Evolutionary conservation across 2,888 invertebrate genomes (phyloP), one percentile per base, ranked within the genome.

Genomic region (Caenorhabditis wallacei): DNA sequence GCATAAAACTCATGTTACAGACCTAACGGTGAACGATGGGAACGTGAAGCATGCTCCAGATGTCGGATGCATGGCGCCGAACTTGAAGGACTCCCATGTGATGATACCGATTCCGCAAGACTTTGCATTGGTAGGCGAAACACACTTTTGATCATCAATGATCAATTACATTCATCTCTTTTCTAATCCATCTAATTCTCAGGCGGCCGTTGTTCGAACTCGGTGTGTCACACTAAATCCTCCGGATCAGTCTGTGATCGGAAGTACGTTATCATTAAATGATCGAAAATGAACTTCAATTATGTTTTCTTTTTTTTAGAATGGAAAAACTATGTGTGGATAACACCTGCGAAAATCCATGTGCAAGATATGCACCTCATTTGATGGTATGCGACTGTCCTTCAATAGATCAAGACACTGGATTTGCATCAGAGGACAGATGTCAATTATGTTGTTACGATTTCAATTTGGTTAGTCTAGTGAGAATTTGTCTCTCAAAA

Each of bases 321-420:
- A 82, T 89, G 87, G 90, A 91, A 56, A 92, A 92, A 80, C 84
- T 92, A 13, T 92, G 92, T 80, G 91, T 90, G 22, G 92, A 91
- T 66, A 89, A 91, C 80, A 84, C 87, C n/a, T 92, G 92, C 75
- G 89, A 90, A 68, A 92, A 92, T 64, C 92, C 92, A 40, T 92
- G 92, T 85, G 89, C 90, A 13, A 76, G 88, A 20, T 88, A 89
- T 56, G 89, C 88, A 4, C 88, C 91, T 2, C 91, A 92, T 82
- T 83, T 91, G 20, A 91, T 91, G 91, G 90, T 91, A n/a, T 92
- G 92, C 82, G 92, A 92, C 54, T 92, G 92, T 71, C 84, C 91
- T 2, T 82, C 89, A 37, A 91, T 92, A 54, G 91, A 91, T 75
- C 91, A 89, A 56, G 91, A 92, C 80, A 92, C 91, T 7, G 91